These are phyloP conservation scores for Scaptomyza reducta DNA, from an alignment of 2,888 invertebrate genomes.

Conservation along the genomic window DNA sequence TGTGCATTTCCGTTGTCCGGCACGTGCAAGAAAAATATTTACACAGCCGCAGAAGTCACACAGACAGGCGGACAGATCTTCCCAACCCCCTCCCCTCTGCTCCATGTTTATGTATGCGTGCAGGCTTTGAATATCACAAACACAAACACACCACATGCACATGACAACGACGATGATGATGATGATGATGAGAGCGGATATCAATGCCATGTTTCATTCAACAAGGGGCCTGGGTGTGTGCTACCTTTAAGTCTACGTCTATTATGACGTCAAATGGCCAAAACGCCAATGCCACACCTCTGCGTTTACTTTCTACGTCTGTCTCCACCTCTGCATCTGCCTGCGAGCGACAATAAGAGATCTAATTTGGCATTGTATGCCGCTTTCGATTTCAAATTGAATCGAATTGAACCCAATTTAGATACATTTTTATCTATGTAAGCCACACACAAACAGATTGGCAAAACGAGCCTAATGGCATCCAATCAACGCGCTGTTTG, in stretches of 20 bases:
- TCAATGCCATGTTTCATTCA: constrained; percentile 34
- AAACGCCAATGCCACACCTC: constrained; percentile 43
- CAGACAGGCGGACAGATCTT: not conserved
- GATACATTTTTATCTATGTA: constrained; percentile 23
- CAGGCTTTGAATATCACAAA: constrained; percentile 22
- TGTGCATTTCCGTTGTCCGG: constrained; percentile 62
- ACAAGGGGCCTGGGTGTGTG: not conserved
- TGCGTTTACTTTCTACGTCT: not conserved
- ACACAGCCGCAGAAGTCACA: constrained; percentile 41
- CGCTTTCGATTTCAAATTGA: constrained; percentile 47
- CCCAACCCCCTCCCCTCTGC: not conserved
- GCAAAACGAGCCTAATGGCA: constrained; percentile 44
- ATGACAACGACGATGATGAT: constrained; percentile 2
- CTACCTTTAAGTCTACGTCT: too few species aligned
- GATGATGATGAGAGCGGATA: constrained; percentile 18
- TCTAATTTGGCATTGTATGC: constrained; percentile 67
- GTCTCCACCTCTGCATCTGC: not conserved
- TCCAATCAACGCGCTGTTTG: constrained; percentile 65
- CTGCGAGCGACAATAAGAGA: constrained; percentile 43
- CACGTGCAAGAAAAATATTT: constrained; percentile 67
- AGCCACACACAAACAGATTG: constrained; percentile 5
- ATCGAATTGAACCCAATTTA: constrained; percentile 50
- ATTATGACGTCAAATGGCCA: constrained; percentile 33
- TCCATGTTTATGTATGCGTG: constrained; percentile 25
- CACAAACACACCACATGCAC: not conserved